Conservation (phyloP, 2,888 invertebrate genomes). For the Drosophila mimetica region DNA sequence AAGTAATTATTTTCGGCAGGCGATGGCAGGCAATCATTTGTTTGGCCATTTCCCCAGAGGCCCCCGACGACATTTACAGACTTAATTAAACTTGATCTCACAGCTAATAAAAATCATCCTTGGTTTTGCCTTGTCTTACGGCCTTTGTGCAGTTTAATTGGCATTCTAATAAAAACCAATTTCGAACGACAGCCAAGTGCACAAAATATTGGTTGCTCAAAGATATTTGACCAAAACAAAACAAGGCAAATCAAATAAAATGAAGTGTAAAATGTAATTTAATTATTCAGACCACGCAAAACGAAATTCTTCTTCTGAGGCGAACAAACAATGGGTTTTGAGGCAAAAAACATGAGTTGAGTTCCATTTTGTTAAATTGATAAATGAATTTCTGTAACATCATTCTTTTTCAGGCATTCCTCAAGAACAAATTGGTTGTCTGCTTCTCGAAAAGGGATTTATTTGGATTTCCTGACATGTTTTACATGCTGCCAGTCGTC, state of each 20-base stretch:
- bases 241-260: slow-evolving; percentile 13
- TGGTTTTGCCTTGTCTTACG: slow-evolving; percentile 7
- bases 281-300: not conserved
- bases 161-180: slow-evolving; percentile 49
- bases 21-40: slow-evolving; percentile 11
- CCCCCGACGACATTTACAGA: slow-evolving; percentile 35
- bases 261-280: slow-evolving; percentile 23
- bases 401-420: slow-evolving; percentile 3
- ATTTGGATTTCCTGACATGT: slow-evolving; percentile 19
- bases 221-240: not conserved
- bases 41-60: slow-evolving; percentile 36
- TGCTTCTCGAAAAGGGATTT: slow-evolving; percentile 7
- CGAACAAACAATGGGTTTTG: slow-evolving; percentile 5
- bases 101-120: slow-evolving; percentile 54
- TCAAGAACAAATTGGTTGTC: slow-evolving; percentile 18
- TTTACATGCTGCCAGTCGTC: slow-evolving; percentile 26
- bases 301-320: not conserved
- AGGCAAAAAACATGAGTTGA: not conserved
- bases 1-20: slow-evolving; percentile 23
- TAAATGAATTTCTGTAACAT: slow-evolving; percentile 27
- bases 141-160: slow-evolving; percentile 2
- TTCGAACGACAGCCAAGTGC: slow-evolving; percentile 20
- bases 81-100: slow-evolving; percentile 66
- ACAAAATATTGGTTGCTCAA: not conserved
- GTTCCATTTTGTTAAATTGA: slow-evolving; percentile 19